These are phyloP conservation scores for Ceratoteleas bidentatus DNA, from an alignment of 1,140 invertebrate genomes.

Conservation along the genomic window DNA sequence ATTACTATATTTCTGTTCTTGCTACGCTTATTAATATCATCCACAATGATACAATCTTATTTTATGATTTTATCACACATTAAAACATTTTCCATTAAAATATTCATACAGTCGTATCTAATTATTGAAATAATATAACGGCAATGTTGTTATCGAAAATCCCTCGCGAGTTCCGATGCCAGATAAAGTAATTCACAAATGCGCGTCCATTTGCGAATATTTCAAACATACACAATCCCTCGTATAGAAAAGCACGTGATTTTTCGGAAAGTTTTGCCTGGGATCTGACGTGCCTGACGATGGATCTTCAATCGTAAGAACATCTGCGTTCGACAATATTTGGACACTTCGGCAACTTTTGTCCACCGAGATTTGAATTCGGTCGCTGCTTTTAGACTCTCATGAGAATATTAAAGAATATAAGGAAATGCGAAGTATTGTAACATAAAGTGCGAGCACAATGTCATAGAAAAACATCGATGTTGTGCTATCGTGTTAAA, in stretches of 20 bases:
- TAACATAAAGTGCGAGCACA: conserved; percentile 35
- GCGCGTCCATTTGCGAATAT: conserved; percentile 26
- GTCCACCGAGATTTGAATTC: conserved; percentile 78
- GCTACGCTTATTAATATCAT: no score
- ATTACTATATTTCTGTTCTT: no score
- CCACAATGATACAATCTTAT: no score
- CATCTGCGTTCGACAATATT: conserved; percentile 80
- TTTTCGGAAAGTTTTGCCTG: conserved; percentile 56
- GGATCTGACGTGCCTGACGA: conserved; percentile 47
- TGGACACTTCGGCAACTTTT: conserved; percentile 79
- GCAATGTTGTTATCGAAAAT: neutral
- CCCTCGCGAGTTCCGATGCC: conserved; percentile 1
- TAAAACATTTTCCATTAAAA: no score
- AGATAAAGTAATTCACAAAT: conserved; percentile 45
- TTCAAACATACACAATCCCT: conserved; percentile 32
- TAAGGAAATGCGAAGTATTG: conserved; percentile 70
- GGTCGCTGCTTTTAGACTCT: conserved; percentile 65
- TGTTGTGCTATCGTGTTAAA: conserved; percentile 11
- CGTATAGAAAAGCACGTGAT: conserved; percentile 46
- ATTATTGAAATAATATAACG: conserved; percentile 1
- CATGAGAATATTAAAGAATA: conserved; percentile 75
- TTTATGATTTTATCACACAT: no score
- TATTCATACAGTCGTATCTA: neutral
- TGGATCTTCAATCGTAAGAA: conserved; percentile 57
- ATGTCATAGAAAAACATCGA: conserved; percentile 43